These are phyloP conservation scores for Cyclina sinensis DNA, from an alignment of 1,140 invertebrate species.

Conservation along the genomic window DNA sequence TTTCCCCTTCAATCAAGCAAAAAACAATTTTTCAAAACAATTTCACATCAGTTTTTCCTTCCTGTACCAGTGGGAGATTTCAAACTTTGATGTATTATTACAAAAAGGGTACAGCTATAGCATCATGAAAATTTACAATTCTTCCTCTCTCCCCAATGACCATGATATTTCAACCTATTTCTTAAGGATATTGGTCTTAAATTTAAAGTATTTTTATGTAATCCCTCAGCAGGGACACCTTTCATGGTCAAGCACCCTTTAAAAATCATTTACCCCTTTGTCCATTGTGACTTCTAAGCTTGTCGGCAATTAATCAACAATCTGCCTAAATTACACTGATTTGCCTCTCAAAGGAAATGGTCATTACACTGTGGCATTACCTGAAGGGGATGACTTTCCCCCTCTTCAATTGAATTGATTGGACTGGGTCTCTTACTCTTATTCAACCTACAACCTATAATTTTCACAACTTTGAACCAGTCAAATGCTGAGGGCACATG, in stretches of 20 bases:
- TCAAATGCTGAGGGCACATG: background rate
- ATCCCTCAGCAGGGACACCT: slow-evolving; percentile 5
- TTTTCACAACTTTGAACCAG: slow-evolving; percentile 58
- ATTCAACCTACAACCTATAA: slow-evolving; percentile 43
- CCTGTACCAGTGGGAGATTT: background rate
- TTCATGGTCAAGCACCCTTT: slow-evolving; percentile 36
- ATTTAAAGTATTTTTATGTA: slow-evolving; percentile 18
- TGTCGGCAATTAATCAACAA: slow-evolving; percentile 47
- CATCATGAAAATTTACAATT: background rate
- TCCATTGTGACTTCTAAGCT: slow-evolving; percentile 48
- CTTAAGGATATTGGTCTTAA: slow-evolving; percentile 12
- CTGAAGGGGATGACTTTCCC: slow-evolving; percentile 29
- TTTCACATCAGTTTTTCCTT: too few species aligned
- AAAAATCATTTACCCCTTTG: slow-evolving; percentile 15
- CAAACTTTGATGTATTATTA: background rate
- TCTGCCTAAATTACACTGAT: slow-evolving; percentile 38
- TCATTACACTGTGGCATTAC: slow-evolving; percentile 48
- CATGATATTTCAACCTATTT: background rate
- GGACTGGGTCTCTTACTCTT: slow-evolving; percentile 42
- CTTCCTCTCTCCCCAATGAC: background rate
- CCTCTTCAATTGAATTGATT: slow-evolving; percentile 30
- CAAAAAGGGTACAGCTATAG: background rate
- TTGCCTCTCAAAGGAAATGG: slow-evolving; percentile 19
- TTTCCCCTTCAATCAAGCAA: too few species aligned
- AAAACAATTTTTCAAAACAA: too few species aligned